Percentiles rank a stretch among this genome's conserved stretches.
Conservation (phyloP, 2,797 vertebrate genomes). For the Zonotrichia albicollis region DNA sequence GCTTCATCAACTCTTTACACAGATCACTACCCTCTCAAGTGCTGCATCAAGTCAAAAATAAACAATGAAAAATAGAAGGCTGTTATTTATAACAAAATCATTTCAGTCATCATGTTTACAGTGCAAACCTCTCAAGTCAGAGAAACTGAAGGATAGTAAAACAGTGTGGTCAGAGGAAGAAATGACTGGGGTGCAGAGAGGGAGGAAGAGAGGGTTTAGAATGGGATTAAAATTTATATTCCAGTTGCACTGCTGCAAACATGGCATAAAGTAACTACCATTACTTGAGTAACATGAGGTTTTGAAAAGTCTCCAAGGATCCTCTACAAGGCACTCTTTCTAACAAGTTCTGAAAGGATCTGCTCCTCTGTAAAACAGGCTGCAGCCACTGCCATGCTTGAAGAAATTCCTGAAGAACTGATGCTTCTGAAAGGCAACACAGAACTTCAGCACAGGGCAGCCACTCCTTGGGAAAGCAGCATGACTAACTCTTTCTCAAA, state of each 20-base stretch:
- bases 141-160: neutral
- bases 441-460: neutral
- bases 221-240: neutral
- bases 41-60: neutral
- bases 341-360: neutral
- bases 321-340: neutral
- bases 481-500: neutral
- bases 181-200: neutral
- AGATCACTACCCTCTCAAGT: neutral
- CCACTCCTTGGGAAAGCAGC: neutral
- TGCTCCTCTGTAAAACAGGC: neutral
- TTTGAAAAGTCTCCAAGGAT: neutral
- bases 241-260: neutral
- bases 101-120: neutral
- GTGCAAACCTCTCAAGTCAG: neutral
- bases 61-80: neutral
- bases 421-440: neutral
- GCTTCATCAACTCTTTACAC: neutral
- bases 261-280: neutral
- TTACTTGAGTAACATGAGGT: neutral
- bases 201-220: neutral
- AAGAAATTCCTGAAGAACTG: neutral
- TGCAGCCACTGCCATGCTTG: neutral
- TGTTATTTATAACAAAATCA: neutral
- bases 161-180: neutral